Evolutionary conservation across 2,113 vertebrate species (phyloP).

Genomic region (Scomber scombrus): DNA sequence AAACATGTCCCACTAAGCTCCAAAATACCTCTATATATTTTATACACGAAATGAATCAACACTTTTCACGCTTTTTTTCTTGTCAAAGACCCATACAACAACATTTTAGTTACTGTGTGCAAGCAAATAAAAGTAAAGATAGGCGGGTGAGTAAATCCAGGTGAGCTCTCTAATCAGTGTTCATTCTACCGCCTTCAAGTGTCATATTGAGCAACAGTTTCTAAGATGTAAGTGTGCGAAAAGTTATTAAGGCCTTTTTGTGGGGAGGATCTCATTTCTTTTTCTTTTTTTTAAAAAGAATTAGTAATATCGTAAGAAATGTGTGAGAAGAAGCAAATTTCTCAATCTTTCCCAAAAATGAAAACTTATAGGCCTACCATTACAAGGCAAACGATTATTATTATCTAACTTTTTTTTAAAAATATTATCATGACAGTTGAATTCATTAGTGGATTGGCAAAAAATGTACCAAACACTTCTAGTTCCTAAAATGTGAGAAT

Average conservation of each 20-base stretch:
- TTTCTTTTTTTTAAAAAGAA: too few relatives aligned
- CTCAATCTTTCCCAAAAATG: not conserved
- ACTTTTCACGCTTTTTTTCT: not conserved
- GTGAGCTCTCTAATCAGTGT: not conserved
- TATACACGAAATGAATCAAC: not conserved
- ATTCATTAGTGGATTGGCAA: too few relatives aligned
- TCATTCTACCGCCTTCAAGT: not conserved
- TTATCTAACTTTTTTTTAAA: too few relatives aligned
- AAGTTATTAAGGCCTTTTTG: too few relatives aligned
- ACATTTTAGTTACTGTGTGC: not conserved
- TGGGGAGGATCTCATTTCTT: not conserved
- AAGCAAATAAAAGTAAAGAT: not conserved
- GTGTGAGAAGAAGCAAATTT: not conserved
- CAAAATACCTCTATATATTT: not conserved
- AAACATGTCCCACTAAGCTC: not conserved
- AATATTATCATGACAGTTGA: too few relatives aligned
- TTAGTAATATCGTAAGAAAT: too few relatives aligned
- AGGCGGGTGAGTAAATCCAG: not conserved
- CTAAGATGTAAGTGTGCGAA: not conserved
- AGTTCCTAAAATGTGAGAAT: too few relatives aligned
- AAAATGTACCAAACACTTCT: too few relatives aligned
- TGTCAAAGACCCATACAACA: not conserved
- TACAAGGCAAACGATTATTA: too few relatives aligned
- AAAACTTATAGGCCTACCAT: too few relatives aligned
- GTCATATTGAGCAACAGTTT: not conserved